Evolutionary conservation across 2,113 vertebrate species (phyloP), one percentile per base, ranked within the genome.

Genomic region (Ginglymostoma cirratum): DNA sequence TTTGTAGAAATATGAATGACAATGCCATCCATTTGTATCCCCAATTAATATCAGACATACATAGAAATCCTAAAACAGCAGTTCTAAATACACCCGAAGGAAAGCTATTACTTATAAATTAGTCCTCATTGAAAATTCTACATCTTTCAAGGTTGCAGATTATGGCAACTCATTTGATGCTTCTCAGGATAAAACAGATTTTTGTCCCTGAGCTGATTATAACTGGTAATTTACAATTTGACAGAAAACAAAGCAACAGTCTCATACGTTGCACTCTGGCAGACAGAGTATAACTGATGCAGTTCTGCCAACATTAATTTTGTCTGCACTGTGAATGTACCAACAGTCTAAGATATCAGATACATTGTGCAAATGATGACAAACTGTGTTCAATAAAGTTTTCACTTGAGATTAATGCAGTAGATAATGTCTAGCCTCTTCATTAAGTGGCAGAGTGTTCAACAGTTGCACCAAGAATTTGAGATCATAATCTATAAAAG

Each of bases 211-310:
- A 2, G 61, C 61, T 93, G 52, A 30, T 67, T 66, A 93, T 38
- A 93, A 93, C 89, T 21, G 89, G 61, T 65, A 66, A n/a, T 92
- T 66, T n/a, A 66, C 55, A 65, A 66, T 93, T 48, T 93, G 89
- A 42, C 89, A 93, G 61, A 66, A 93, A 67, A 66, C 89, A 93
- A 93, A 93, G 89, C 21, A 19, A 66, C 34, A n/a, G 61, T 21
- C 1, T 93, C 7, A 23, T 93, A n/a, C 66, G 23, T 61, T 38
- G n/a, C 89, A 42, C 19, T 67, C 61, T n/a, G 38, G 5, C 10
- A 42, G 5, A 65, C 89, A 66, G 61, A 93, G 67, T 23, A 66
- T 92, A 66, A 92, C 61, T 66, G 30, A 66, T 66, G 55, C 21
- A 23, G 34, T 66, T 61, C 55, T 61, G 21, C 55, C 38, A 38